Base-by-base conservation (phyloP, 2,888 invertebrate species). In the Rhingia rostrata region DNA sequence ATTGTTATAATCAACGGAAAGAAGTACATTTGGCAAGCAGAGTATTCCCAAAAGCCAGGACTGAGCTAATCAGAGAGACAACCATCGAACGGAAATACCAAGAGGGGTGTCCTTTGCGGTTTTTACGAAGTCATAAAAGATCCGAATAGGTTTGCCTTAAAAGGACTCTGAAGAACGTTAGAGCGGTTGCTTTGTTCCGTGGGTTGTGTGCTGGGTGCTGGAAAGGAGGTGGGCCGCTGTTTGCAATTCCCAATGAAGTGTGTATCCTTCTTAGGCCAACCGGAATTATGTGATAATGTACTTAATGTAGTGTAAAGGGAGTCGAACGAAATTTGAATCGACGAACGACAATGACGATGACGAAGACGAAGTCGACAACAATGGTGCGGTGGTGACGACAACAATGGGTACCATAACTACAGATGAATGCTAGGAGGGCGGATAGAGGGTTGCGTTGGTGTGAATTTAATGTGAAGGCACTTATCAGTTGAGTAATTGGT, bases 251-350 rank as follows among this genome's bases (percentile, higher is more conserved):
- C 74, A 84, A 70, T 80, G 75, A 70, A 84, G 84, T 80, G 84
- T 80, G 70, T 84, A 84, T 84, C 84, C 69, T 84, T 84, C 79
- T 84, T 84, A 80, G 84, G 79, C 84, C 69, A 84, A 84, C 79
- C 79, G 74, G 84, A 80, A 84, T 84, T 84, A 84, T 84, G 84
- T 84, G 84, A 84, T 84, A 84, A 84, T 84, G 84, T 80, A 74
- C 61, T 84, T 84, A 84, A 84, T 84, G 84, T 84, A 75, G 84
- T 84, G 84, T 80, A 80, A 84, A 80, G 84, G 69, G 70, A 79
- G 64, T 58, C 69, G 73, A 75, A 75, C 80, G 74, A 75, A 84
- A 84, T 80, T 75, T 60, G 80, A 84, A 70, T 75, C 74, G 66
- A 66, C 60, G 61, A 54, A 66, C 64, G 61, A 54, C 66, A 39